These are phyloP conservation scores for Megalonaias nervosa DNA, from an alignment of 1,140 invertebrate species.

Conservation along the genomic window DNA sequence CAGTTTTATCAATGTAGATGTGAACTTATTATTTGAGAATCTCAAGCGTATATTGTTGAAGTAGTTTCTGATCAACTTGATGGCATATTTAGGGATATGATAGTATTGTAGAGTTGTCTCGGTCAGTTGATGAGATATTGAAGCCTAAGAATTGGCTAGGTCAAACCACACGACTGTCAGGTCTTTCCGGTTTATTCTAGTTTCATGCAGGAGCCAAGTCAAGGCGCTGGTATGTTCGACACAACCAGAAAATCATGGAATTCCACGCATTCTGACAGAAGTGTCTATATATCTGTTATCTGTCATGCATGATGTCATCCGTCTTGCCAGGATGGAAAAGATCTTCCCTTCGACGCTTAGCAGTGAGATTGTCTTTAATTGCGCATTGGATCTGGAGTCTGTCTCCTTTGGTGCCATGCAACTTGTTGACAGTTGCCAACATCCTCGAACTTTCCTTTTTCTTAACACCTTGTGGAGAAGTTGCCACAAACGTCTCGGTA, in stretches of 20 bases:
- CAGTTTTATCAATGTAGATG: constrained; percentile 13
- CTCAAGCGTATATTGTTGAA: too few species aligned
- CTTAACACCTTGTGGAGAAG: constrained; percentile 2
- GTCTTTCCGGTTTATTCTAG: background rate
- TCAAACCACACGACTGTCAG: too few species aligned
- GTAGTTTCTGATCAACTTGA: too few species aligned
- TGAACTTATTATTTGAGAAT: background rate
- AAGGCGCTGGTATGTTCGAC: constrained; percentile 2
- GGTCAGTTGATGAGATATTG: too few species aligned
- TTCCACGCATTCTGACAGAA: constrained; percentile 26
- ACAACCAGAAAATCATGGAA: constrained; percentile 23
- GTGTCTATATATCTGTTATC: constrained; percentile 30
- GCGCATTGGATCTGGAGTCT: constrained; percentile 1
- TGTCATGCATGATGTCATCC: background rate
- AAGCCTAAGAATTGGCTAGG: too few species aligned
- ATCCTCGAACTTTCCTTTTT: background rate
- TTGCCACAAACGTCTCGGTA: background rate
- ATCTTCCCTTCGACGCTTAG: constrained; percentile 7
- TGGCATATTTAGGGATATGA: constrained; percentile 7
- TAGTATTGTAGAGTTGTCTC: constrained; percentile 6
- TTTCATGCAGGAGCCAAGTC: constrained; percentile 1
- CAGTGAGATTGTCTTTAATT: constrained; percentile 18
- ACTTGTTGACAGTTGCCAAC: background rate
- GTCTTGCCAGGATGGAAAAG: constrained; percentile 5
- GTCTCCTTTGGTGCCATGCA: constrained; percentile 8